Percentiles rank a stretch among this genome's conserved stretches.
phyloP scores from a whole-genome alignment of 2,113 vertebrate genomes.

The Kryptolebias marmoratus region DNA sequence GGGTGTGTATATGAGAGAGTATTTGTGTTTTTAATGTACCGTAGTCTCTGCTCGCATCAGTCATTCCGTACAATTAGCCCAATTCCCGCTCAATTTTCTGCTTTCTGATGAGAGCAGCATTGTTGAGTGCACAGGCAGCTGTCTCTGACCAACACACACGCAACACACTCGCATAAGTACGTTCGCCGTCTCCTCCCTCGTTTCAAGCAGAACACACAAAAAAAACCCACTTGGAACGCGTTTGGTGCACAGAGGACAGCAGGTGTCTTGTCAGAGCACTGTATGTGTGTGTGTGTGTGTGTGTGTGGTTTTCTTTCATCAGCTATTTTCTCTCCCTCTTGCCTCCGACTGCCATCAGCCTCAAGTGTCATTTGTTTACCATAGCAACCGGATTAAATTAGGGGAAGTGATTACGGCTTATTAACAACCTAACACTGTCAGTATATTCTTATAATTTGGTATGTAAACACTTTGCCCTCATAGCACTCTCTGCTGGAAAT shows the following conservation, averaged over 20 bases:
- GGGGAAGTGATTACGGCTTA: conserved; percentile 83
- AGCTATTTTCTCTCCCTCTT: conserved; percentile 52
- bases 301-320: conserved; percentile 51
- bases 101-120: conserved; percentile 87
- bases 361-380: conserved; percentile 86
- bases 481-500: conserved; percentile 80
- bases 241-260: conserved; percentile 67
- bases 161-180: conserved; percentile 4
- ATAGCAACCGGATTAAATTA: conserved; percentile 89
- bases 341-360: conserved; percentile 80
- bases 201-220: conserved; percentile 32
- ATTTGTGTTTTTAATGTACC: conserved; percentile 86
- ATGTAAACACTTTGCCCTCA: conserved; percentile 84
- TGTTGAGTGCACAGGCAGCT: conserved; percentile 92
- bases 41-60: conserved; percentile 92
- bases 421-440: conserved; percentile 83
- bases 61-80: conserved; percentile 92
- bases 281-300: conserved; percentile 64
- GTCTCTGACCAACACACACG: conserved; percentile 78
- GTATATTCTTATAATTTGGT: conserved; percentile 86
- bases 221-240: conserved; percentile 17
- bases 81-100: conserved; percentile 88
- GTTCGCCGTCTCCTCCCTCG: conserved; percentile 21
- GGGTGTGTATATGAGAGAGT: conserved; percentile 4
- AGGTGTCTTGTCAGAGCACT: conserved; percentile 83